These are phyloP conservation scores for Ramphastos sulfuratus DNA, from an alignment of 2,113 vertebrate species.

Conservation along the genomic window DNA sequence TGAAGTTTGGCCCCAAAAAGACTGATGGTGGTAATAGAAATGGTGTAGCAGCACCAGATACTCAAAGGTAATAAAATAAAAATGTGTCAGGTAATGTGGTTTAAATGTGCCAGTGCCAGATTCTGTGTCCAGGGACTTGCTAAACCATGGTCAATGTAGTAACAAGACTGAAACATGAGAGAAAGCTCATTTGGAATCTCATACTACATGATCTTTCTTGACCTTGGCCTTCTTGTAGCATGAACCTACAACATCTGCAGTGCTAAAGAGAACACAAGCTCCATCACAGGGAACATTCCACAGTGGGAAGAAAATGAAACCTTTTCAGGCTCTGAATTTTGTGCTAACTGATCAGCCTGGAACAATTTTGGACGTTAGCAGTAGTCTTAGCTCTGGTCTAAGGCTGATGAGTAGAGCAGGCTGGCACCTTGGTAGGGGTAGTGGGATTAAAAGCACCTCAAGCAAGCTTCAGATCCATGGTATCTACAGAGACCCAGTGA, in stretches of 20 bases:
- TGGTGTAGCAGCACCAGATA: neutral
- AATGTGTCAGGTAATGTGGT: neutral
- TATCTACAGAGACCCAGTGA: neutral
- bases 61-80: neutral
- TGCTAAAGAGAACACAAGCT: neutral
- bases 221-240: neutral
- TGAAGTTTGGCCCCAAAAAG: slow-evolving; percentile 48
- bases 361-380: neutral
- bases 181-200: neutral
- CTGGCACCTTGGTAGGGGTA: neutral
- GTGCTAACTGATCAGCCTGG: neutral
- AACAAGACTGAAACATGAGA: neutral
- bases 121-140: neutral
- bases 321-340: neutral
- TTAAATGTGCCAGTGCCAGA: neutral
- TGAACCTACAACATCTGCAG: neutral
- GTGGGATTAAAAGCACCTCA: neutral
- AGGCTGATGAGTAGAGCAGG: neutral
- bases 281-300: neutral
- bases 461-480: neutral
- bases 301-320: neutral
- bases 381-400: neutral
- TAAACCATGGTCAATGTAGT: neutral
- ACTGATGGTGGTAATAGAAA: neutral
- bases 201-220: neutral